phyloP scores from a whole-genome alignment of 2,113 vertebrate species.

The Dissostichus mawsoni region DNA sequence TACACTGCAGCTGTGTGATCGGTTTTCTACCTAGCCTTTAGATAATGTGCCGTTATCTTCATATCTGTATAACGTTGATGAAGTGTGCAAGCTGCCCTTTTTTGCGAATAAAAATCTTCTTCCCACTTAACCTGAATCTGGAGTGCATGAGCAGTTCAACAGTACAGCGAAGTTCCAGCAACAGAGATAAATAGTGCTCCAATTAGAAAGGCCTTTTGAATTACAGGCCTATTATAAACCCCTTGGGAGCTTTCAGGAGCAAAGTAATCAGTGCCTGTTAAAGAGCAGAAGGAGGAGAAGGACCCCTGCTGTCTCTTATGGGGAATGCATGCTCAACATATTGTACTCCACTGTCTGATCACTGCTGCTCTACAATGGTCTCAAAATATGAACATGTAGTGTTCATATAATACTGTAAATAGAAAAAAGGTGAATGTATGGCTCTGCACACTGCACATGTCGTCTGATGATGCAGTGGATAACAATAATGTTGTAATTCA shows the following conservation, averaged over 20 bases:
- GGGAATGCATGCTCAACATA: constrained; percentile 34
- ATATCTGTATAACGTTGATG: constrained; percentile 28
- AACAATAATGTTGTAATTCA: constrained; percentile 27
- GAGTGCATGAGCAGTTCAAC: constrained; percentile 24
- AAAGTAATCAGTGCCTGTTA: constrained; percentile 32
- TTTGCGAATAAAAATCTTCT: constrained; percentile 9
- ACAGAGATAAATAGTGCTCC: constrained; percentile 47
- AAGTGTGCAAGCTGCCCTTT: constrained; percentile 16
- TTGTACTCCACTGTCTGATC: neutral
- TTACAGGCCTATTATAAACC: constrained; percentile 62
- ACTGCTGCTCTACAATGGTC: neutral
- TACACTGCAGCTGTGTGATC: neutral
- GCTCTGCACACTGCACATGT: constrained; percentile 13
- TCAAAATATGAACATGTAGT: constrained; percentile 13
- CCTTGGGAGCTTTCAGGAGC: constrained; percentile 32
- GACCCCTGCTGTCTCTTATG: constrained; percentile 69
- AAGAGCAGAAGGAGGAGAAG: constrained; percentile 26
- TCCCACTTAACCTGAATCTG: constrained; percentile 24
- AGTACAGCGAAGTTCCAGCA: constrained; percentile 22
- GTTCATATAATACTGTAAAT: constrained; percentile 40
- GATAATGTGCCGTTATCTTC: constrained; percentile 10
- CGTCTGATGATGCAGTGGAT: constrained; percentile 18
- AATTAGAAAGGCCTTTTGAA: constrained; percentile 45
- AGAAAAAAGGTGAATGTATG: constrained; percentile 33
- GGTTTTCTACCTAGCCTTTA: constrained; percentile 15